These are phyloP conservation scores for Zootermopsis nevadensis DNA, from an alignment of 2,888 invertebrate species.

Conservation along the genomic window DNA sequence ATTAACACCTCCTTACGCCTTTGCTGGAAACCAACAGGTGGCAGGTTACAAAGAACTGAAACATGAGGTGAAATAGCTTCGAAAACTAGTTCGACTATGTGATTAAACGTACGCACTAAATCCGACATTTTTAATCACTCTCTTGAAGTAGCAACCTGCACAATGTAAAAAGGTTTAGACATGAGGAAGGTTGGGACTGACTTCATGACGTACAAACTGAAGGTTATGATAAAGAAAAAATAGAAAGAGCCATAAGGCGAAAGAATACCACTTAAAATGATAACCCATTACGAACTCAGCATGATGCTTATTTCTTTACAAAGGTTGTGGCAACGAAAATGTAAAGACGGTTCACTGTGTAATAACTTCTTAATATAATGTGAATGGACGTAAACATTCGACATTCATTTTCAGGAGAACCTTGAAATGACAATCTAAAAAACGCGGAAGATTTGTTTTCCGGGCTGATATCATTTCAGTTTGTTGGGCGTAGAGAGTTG, in stretches of 20 bases:
- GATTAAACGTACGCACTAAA: background rate
- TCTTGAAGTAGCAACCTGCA: background rate
- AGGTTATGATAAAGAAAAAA: background rate
- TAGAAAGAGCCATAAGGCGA: background rate
- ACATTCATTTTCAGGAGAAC: background rate
- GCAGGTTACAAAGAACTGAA: background rate
- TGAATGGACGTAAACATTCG: background rate
- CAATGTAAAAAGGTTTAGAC: background rate
- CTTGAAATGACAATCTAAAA: background rate
- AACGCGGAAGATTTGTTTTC: background rate
- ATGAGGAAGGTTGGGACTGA: background rate
- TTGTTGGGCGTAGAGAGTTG: too few species aligned
- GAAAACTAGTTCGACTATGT: background rate
- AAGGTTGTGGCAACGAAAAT: background rate
- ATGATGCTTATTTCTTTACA: background rate
- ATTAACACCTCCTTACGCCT: too few species aligned
- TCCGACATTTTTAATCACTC: background rate
- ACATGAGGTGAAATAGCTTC: background rate
- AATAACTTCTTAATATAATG: background rate
- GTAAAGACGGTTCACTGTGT: background rate
- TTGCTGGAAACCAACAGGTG: background rate
- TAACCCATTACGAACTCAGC: background rate
- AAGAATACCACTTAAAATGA: background rate
- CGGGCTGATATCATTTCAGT: too few species aligned
- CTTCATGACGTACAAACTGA: background rate